Percentiles rank a stretch among this genome's conserved stretches.
Evolutionary conservation across 2,113 vertebrate species (phyloP).

Genomic region (Pavo muticus): DNA sequence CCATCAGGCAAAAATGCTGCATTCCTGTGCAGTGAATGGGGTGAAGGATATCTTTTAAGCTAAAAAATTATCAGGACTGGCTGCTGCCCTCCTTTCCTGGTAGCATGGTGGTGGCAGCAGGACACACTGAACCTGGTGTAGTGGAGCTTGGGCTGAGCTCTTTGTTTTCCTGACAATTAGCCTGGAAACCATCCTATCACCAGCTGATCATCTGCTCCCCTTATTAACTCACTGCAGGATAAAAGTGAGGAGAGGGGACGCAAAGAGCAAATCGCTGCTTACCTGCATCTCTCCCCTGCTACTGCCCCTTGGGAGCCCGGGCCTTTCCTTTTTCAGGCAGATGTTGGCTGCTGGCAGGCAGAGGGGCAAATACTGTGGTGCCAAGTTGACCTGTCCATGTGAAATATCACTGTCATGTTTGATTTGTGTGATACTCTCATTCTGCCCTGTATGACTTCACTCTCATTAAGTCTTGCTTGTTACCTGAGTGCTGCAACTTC

Average conservation of each 20-base stretch:
- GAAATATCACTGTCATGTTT: not conserved
- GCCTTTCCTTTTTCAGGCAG: not conserved
- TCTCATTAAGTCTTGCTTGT: fast-evolving
- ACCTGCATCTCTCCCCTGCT: not conserved
- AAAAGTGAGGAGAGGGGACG: not conserved
- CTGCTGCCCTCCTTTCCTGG: not conserved
- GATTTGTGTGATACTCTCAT: not conserved
- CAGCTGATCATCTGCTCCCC: slow-evolving; percentile 28
- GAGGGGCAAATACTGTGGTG: not conserved
- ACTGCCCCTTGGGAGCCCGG: not conserved
- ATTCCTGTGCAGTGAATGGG: not conserved
- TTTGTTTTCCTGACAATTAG: slow-evolving; percentile 50
- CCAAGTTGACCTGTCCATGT: not conserved
- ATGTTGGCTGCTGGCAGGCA: not conserved
- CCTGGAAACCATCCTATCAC: slow-evolving; percentile 34
- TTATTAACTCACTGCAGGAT: not conserved
- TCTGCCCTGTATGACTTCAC: fast-evolving
- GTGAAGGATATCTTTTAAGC: not conserved
- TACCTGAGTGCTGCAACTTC: not conserved
- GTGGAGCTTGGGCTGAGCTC: slow-evolving; percentile 22
- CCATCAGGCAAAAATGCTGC: not conserved
- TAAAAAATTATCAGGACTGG: not conserved
- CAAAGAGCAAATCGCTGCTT: not conserved
- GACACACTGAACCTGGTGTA: not conserved
- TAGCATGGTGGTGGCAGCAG: not conserved